Evolutionary conservation across 1,140 invertebrate genomes (phyloP), one percentile per base, ranked within the genome.

Genomic region (Nasonia longicornis): DNA sequence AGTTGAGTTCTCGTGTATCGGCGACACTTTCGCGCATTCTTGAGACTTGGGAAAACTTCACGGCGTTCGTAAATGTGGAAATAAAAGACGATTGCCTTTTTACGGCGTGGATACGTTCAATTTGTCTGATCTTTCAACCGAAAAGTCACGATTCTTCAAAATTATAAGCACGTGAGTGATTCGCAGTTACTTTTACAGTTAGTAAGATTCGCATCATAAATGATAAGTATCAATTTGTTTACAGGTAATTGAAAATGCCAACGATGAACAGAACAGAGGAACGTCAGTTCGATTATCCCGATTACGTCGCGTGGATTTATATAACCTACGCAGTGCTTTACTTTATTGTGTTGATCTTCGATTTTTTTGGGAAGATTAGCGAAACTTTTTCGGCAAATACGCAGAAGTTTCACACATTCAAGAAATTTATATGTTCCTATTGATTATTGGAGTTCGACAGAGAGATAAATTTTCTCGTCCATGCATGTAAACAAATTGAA

Each of bases 291-390:
- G 38, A 74, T 75, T 83, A 78, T 26, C 26, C 35, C 58, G 84
- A 87, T 20, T 85, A 84, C 71, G 64, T 87, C 31, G 67, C 84
- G 52, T 77, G 77, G 70, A 81, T 87, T 22, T 87, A 87, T 75
- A 31, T 85, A 14, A 83, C 83, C 52, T 87, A 87, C 16, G 81
- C 42, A 3, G 8, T 85, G 0, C 72, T 87, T 12, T 85, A 86
- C 22, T 69, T 87, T 0, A 45, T 85, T 14, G 81, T 86, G 2
- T 80, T 87, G 12, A 79, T 87, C 11, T 84, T 87, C 52, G 84
- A 86, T 87, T 87, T 87, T 87, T 87, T 84, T 84, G 85, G 85
- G 83, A 84, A 2, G 80, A 84, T 45, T 87, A 83, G 14, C n/a
- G 58, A 64, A 42, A 3, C 22, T 22, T 31, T 35, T 35, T 67